Evolutionary conservation across 2,888 invertebrate genomes (phyloP), one percentile per base, ranked within the genome.

Genomic region (Pardosa pseudoannulata): DNA sequence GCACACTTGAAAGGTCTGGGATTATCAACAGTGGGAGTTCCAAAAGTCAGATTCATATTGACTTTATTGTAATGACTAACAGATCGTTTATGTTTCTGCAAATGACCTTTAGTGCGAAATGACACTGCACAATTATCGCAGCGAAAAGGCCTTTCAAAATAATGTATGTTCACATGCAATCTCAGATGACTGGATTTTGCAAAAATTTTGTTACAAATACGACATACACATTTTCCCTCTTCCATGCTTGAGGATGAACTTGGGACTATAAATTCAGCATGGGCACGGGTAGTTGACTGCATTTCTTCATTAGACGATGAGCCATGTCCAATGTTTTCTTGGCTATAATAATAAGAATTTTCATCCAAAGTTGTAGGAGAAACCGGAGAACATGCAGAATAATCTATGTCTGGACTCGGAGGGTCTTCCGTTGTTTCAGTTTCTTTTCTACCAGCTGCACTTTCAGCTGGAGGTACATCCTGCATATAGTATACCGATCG

Each of bases 1-100:
- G 95, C 95, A 92, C 99, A 99, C 90, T 97, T 96, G 92, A 98
- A 99, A 23, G 98, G 98, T 73, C 98, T 94, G 1, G 98, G 98
- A 92, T 98, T 98, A 89, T 95, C 95, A 16, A 96, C 95, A 9
- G 91, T 91, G 93, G 75, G 97, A 11, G 96, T 95, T 7, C 96
- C 96, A 91, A 96, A 96, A 0, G 96, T 95, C 27, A 95, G 95
- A 32, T 95, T 96, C 95, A 96, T 96, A 90, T 95, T 96, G 72
- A 93, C 93, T 93, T 97, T 97, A 91, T 96, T 97, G 90, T 96
- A 95, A 93, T 98, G 98, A 89, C 96, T 95, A 90, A 96, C 96
- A 78, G 97, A 97, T 83, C 97, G 94, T 91, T 97, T 96, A 91
- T 98, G 98, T 92, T 98, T 98, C 91, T 97, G 96, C 80, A 98